Percentiles rank a stretch among this genome's conserved stretches.
These are phyloP conservation scores for Poeciliopsis turrubarensis DNA, from an alignment of 2,113 vertebrate genomes.

Conservation along the genomic window DNA sequence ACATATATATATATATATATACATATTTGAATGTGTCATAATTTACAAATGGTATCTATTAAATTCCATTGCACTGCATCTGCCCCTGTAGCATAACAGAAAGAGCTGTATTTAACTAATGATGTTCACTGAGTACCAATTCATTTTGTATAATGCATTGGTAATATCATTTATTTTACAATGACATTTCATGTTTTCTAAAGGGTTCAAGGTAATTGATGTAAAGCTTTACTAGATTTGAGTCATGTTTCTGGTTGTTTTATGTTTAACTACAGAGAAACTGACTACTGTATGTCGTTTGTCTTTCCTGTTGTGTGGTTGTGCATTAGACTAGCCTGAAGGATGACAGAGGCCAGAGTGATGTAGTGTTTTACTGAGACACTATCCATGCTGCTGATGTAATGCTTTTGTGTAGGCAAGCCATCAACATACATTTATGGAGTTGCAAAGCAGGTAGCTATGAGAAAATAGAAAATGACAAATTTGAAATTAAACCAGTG, in stretches of 20 bases:
- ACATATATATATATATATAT: conserved; percentile 55
- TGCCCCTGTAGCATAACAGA: conserved; percentile 75
- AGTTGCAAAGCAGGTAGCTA: neutral
- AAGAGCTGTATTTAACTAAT: conserved; percentile 64
- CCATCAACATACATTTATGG: conserved; percentile 1
- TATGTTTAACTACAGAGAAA: conserved; percentile 25
- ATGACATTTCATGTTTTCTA: conserved; percentile 11
- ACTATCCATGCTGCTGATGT: conserved; percentile 29
- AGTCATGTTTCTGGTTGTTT: conserved; percentile 39
- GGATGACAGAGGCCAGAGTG: conserved; percentile 33
- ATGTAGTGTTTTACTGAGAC: conserved; percentile 14
- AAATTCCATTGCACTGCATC: conserved; percentile 72
- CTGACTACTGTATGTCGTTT: conserved; percentile 18
- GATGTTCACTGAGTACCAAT: conserved; percentile 57
- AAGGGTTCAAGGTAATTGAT: conserved; percentile 27
- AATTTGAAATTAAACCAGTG: neutral
- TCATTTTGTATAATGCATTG: conserved; percentile 28
- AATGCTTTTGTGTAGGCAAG: conserved; percentile 16
- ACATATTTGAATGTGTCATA: conserved; percentile 72
- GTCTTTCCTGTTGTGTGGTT: conserved; percentile 45
- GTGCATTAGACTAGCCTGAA: conserved; percentile 44
- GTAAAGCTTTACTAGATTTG: conserved; percentile 36
- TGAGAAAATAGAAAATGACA: neutral
- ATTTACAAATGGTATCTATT: conserved; percentile 66
- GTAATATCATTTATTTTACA: conserved; percentile 24